Evolutionary conservation across 2,113 vertebrate genomes (phyloP).

Genomic region (Cairina moschata): DNA sequence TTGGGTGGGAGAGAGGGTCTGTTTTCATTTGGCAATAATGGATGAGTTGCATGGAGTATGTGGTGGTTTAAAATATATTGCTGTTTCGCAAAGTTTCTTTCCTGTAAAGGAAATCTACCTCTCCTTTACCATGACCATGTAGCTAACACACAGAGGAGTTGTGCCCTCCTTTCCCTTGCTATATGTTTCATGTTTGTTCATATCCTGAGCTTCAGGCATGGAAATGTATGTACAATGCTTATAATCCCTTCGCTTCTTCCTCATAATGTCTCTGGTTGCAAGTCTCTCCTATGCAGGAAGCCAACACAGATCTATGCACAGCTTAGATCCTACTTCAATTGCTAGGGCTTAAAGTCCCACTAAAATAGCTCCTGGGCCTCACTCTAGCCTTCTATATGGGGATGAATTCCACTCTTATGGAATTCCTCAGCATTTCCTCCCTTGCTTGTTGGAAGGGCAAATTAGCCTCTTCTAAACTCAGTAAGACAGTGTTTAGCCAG

Average conservation of each 20-base stretch:
- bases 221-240: not conserved
- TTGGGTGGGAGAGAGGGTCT: not conserved
- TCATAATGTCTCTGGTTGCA: not conserved
- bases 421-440: constrained; percentile 12
- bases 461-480: not conserved
- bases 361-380: constrained; percentile 46
- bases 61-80: not conserved
- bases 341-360: constrained; percentile 20
- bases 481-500: fast-evolving
- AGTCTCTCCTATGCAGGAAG: constrained; percentile 4
- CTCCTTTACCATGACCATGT: not conserved
- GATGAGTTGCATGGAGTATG: not conserved
- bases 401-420: constrained; percentile 5
- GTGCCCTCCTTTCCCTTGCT: not conserved
- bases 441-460: not conserved
- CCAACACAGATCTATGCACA: not conserved
- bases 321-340: constrained; percentile 57
- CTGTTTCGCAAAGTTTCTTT: not conserved
- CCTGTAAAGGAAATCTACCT: not conserved
- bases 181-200: not conserved
- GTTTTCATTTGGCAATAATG: not conserved
- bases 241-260: constrained; percentile 25
- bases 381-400: not conserved
- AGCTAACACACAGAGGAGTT: not conserved
- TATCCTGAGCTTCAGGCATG: constrained; percentile 31